Evolutionary conservation across 64 coral and sea anemone species (phyloP), one percentile per base, ranked within the genome.

Genomic region (Catalaphyllia jardinei): DNA sequence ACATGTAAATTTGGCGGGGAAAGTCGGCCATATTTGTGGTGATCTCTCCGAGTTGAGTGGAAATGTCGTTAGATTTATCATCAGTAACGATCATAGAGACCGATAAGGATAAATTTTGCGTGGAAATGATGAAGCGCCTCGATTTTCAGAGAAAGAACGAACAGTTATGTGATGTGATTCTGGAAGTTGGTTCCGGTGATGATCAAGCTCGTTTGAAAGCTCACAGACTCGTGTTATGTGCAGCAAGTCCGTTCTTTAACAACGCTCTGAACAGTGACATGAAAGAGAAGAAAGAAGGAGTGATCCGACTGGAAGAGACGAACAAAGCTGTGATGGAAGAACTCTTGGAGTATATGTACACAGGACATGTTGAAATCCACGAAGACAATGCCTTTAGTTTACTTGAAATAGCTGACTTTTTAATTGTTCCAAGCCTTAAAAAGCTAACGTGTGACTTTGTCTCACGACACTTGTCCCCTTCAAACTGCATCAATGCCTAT

Each of bases 191-290:
- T 9, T 57, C 54, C 8, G 54, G 54, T 13, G 54, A 57, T 12
- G 54, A 57, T 57, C 54, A 57, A 57, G 54, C 54, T 57, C 54
- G 54, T 57, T 57, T 57, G 54, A 67, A 67, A 39, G 74, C 75
- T 22, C 75, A 89, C 60, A 31, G 57, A 79, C 51, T 67, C 30
- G 62, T 89, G 25, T 71, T 89, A 54, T 77, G 62, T 13, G 88
- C 88, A 33, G 77, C 42, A 59, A 89, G 88, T 81, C 62, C 76
- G 24, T 89, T 72, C 75, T 89, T 89, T 81, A 19, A 80, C 33
- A 89, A 80, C n/a, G 76, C 80, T 20, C 80, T 89, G 35, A 81
- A 18, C 19, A 81, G 77, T 24, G 88, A 89, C 15, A 89, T 89
- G 88, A 81, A 80, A 30, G 88, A 89, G 31, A 89, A 81, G n/a